These are phyloP conservation scores for Rhea americana DNA, from an alignment of 2,113 vertebrate genomes.

Conservation along the genomic window DNA sequence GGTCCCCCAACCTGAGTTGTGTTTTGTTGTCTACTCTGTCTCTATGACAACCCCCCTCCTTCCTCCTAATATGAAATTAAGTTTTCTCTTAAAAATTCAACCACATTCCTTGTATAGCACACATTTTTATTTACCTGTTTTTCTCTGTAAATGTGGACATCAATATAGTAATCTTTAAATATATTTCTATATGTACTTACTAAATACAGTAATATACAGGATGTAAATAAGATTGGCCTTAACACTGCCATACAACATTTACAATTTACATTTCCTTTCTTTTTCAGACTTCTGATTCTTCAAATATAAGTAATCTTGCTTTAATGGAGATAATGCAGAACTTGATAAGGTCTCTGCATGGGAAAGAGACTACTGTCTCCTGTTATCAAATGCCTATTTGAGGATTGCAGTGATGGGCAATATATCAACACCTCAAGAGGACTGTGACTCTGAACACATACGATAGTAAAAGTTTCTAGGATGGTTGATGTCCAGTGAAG, in stretches of 20 bases:
- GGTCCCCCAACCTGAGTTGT: too few relatives aligned
- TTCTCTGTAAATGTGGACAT: background rate
- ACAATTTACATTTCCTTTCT: background rate
- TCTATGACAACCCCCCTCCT: too few relatives aligned
- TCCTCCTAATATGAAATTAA: background rate
- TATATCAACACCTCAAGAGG: background rate
- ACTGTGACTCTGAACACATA: background rate
- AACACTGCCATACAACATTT: background rate
- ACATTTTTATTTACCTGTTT: background rate
- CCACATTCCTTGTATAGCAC: background rate
- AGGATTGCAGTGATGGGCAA: background rate
- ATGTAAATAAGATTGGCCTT: background rate
- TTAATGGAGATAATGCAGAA: background rate
- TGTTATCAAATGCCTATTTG: background rate
- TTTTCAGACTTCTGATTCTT: slow-evolving; percentile 18
- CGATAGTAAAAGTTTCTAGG: background rate
- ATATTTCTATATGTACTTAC: background rate
- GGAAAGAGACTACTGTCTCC: background rate
- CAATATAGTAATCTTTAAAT: background rate
- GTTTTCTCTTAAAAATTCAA: background rate
- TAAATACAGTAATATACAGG: background rate
- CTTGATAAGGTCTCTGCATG: background rate
- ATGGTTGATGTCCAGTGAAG: background rate
- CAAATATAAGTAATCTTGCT: slow-evolving; percentile 16
- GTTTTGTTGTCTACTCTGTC: too few relatives aligned